Conservation (phyloP, 2,113 vertebrate genomes). For the Labeo catla region DNA sequence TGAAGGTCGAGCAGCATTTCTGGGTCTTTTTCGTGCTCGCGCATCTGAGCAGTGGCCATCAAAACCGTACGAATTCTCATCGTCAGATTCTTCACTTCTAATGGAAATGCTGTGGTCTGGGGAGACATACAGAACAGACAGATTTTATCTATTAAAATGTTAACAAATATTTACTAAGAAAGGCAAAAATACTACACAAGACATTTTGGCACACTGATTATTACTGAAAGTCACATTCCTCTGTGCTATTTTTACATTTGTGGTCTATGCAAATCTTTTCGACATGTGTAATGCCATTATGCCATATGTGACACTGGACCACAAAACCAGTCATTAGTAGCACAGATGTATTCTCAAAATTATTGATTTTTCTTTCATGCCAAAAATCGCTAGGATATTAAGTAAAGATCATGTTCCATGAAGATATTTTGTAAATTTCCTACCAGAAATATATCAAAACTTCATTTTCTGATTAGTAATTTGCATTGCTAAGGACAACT, state of each 20-base stretch:
- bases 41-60: slow-evolving; percentile 98
- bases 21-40: slow-evolving; percentile 93
- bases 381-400: too few species aligned
- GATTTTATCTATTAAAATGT: not conserved
- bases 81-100: slow-evolving; percentile 94
- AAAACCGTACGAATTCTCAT: slow-evolving; percentile 96
- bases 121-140: slow-evolving; percentile 40
- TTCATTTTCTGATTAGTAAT: too few species aligned
- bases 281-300: too few species aligned
- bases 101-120: slow-evolving; percentile 90
- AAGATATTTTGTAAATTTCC: too few species aligned
- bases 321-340: too few species aligned
- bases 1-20: slow-evolving; percentile 97
- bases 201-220: not conserved
- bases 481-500: too few species aligned
- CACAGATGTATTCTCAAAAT: too few species aligned
- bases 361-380: too few species aligned
- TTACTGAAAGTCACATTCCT: not conserved
- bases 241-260: not conserved
- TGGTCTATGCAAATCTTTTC: not conserved
- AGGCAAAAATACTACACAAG: not conserved
- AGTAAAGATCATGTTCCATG: too few species aligned
- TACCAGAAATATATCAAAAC: too few species aligned
- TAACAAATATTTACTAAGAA: not conserved
- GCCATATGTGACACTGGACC: too few species aligned